phyloP scores from a whole-genome alignment of 2,113 vertebrate species.

The Mus spicilegus region DNA sequence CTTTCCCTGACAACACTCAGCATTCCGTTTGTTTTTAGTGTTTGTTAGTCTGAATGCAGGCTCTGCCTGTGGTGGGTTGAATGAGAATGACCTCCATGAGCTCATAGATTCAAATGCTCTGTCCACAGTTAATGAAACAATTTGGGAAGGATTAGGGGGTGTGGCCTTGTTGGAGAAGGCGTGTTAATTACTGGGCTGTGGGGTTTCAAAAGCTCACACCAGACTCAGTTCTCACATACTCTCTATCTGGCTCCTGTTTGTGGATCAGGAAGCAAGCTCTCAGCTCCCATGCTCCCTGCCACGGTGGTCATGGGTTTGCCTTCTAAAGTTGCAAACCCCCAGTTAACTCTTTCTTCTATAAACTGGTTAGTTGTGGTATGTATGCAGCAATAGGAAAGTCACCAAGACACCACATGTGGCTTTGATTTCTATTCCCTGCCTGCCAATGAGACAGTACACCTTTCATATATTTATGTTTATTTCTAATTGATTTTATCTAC shows the following conservation, averaged over 20 bases:
- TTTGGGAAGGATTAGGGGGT: background rate
- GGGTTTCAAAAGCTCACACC: background rate
- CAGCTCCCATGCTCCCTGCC: background rate
- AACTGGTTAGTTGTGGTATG: background rate
- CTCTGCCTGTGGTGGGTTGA: background rate
- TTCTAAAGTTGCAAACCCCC: background rate
- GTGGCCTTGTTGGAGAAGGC: background rate
- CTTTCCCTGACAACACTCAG: background rate
- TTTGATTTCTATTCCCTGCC: conserved; percentile 29
- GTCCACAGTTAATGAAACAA: too few relatives aligned
- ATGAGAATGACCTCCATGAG: background rate
- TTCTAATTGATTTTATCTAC: background rate
- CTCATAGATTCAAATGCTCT: background rate
- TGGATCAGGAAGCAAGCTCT: background rate
- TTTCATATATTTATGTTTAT: background rate
- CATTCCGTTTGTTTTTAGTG: background rate
- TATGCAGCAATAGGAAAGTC: background rate
- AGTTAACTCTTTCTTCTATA: background rate
- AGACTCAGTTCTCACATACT: too few relatives aligned
- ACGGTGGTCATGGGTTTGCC: too few relatives aligned
- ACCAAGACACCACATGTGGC: background rate
- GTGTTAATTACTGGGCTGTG: background rate
- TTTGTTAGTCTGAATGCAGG: background rate
- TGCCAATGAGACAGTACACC: background rate
- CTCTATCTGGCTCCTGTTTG: background rate